A percentile compares a stretch with the other conserved stretches of the same genome.
These are phyloP conservation scores for Chelmon rostratus DNA, from an alignment of 2,797 vertebrate genomes.

Conservation along the genomic window DNA sequence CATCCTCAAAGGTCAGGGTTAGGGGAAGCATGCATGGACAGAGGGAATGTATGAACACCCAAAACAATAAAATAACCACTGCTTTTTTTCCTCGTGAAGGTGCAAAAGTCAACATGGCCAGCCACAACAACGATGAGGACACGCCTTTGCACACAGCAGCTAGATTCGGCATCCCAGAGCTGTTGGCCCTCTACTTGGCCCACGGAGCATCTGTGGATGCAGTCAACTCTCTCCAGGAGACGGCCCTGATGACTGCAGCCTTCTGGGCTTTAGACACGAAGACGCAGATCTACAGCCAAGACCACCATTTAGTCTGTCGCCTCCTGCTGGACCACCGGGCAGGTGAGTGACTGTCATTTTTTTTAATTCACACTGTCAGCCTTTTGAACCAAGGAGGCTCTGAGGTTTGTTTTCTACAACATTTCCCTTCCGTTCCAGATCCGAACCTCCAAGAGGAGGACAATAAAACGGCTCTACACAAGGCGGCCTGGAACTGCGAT, in stretches of 20 bases:
- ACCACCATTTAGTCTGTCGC: conserved; percentile 92
- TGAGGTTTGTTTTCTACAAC: background rate
- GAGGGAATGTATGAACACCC: background rate
- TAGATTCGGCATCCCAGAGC: conserved; percentile 90
- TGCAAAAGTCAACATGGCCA: conserved; percentile 88
- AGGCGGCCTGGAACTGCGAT: conserved; percentile 97
- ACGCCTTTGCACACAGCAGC: conserved; percentile 91
- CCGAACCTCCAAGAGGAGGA: conserved; percentile 91
- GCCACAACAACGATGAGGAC: conserved; percentile 90
- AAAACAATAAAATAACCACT: background rate
- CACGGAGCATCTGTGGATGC: conserved; percentile 89
- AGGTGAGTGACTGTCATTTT: conserved; percentile 37
- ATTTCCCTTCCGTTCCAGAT: conserved; percentile 67
- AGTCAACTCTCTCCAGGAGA: conserved; percentile 89
- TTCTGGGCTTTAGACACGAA: conserved; percentile 93
- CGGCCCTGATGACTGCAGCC: conserved; percentile 89
- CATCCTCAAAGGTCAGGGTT: conserved; percentile 89
- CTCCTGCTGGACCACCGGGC: conserved; percentile 92
- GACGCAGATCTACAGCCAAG: conserved; percentile 90
- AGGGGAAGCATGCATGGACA: background rate
- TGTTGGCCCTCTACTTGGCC: conserved; percentile 89
- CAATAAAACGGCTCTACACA: conserved; percentile 94
- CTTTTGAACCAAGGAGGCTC: background rate
- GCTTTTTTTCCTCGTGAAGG: conserved; percentile 78
- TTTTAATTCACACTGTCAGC: too few relatives aligned